Evolutionary conservation across 2,113 vertebrate species (phyloP).

Genomic region (Hippocampus mohnikei): DNA sequence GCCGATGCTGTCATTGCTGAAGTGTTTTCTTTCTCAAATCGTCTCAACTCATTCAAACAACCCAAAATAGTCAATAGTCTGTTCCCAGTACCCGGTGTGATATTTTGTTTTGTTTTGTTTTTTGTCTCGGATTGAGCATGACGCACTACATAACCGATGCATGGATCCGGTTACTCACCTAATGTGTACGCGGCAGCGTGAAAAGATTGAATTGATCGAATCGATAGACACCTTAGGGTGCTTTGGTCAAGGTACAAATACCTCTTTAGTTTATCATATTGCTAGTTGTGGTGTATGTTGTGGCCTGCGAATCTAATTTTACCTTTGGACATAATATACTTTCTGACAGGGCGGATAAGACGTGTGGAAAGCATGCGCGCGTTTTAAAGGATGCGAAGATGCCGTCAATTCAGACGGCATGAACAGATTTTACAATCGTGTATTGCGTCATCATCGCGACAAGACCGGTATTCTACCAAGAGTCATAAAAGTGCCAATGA

Average conservation of each 20-base stretch:
- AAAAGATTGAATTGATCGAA: too few species aligned
- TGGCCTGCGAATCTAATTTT: too few species aligned
- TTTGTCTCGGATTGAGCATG: not conserved
- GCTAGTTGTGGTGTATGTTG: too few species aligned
- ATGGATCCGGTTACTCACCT: too few species aligned
- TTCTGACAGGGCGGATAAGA: too few species aligned
- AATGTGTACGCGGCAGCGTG: too few species aligned
- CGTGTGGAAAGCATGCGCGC: too few species aligned
- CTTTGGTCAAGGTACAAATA: too few species aligned
- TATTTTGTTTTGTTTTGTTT: slow-evolving; percentile 15
- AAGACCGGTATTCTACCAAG: slow-evolving; percentile 12
- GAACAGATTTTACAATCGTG: slow-evolving; percentile 36
- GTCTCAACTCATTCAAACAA: not conserved
- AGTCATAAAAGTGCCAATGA: slow-evolving; percentile 32
- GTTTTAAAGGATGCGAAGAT: too few species aligned
- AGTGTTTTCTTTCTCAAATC: not conserved
- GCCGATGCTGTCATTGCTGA: slow-evolving; percentile 51
- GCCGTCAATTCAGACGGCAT: not conserved
- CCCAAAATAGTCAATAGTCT: not conserved
- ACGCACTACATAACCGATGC: not conserved
- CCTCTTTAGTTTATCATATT: too few species aligned
- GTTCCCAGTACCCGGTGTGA: not conserved
- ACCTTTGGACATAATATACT: too few species aligned
- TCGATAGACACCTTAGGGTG: not conserved
- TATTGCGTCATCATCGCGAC: slow-evolving; percentile 35